These are phyloP conservation scores for Eupeodes luniger DNA, from an alignment of 2,888 invertebrate genomes.

Conservation along the genomic window DNA sequence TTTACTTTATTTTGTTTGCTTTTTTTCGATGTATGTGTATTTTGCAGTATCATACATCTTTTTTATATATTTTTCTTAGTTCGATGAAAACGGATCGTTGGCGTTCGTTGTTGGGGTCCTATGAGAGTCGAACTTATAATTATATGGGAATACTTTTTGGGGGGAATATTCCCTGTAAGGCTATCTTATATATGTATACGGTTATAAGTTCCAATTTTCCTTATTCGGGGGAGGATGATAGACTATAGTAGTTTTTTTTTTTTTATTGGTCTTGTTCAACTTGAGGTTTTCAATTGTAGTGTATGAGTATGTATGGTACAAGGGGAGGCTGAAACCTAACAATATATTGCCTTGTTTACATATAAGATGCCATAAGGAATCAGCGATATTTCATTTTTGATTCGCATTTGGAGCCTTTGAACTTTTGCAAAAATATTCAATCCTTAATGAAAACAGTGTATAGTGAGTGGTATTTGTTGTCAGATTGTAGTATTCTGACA, in stretches of 20 bases:
- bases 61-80: constrained; percentile 29
- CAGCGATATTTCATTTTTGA: constrained; percentile 39
- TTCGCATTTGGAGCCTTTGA: constrained; percentile 29
- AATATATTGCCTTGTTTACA: constrained; percentile 35
- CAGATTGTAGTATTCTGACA: constrained; percentile 2
- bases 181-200: neutral
- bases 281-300: constrained; percentile 49
- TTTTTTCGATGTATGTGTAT: constrained; percentile 32
- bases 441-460: neutral
- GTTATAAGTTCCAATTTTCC: neutral
- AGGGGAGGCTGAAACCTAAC: neutral
- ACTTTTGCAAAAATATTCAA: constrained; percentile 49
- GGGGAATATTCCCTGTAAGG: neutral
- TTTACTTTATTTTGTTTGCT: constrained; percentile 41
- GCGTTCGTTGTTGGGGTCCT: constrained; percentile 38
- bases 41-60: neutral
- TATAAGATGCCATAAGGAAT: constrained; percentile 20
- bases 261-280: constrained; percentile 20
- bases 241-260: neutral
- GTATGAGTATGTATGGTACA: neutral
- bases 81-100: constrained; percentile 43
- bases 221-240: neutral
- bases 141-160: constrained; percentile 36
- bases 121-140: constrained; percentile 65
- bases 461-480: constrained; percentile 3